Percentiles rank a stretch among this genome's conserved stretches.
Evolutionary conservation across 2,113 vertebrate species (phyloP).

Genomic region (Amazona vittata): DNA sequence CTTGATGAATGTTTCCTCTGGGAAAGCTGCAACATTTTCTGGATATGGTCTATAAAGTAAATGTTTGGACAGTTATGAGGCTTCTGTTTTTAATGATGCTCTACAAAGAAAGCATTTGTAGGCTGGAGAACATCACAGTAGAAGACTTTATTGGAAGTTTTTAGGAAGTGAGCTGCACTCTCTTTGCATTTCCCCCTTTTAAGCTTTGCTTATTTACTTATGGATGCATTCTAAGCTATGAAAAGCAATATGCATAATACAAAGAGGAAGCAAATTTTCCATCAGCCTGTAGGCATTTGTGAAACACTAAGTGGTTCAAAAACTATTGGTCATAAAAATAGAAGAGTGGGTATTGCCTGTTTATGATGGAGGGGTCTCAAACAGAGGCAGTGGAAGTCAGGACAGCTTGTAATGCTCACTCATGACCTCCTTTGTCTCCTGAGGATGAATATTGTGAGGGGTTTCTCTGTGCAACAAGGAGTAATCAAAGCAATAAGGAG

Average conservation of each 20-base stretch:
- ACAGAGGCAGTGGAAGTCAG: neutral
- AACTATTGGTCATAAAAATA: neutral
- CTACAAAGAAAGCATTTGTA: neutral
- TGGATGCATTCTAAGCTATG: neutral
- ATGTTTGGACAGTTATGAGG: neutral
- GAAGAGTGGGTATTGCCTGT: neutral
- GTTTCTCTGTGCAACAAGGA: neutral
- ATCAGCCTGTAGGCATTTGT: neutral
- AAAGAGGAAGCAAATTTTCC: neutral
- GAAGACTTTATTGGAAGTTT: neutral
- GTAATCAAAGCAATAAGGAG: neutral
- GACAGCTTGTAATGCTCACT: rapidly evolving
- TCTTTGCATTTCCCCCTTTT: neutral
- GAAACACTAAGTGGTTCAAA: neutral
- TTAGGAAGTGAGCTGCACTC: neutral
- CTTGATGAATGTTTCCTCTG: neutral
- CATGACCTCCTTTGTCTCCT: neutral
- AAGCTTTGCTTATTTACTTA: neutral
- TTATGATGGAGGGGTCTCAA: neutral
- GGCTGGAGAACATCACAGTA: neutral
- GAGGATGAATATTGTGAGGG: neutral
- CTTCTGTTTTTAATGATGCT: neutral
- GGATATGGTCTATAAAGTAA: neutral
- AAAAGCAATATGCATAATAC: neutral
- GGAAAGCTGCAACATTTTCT: neutral